phyloP scores from a whole-genome alignment of 23 tunicate genomes.

The Corella eumyota region DNA sequence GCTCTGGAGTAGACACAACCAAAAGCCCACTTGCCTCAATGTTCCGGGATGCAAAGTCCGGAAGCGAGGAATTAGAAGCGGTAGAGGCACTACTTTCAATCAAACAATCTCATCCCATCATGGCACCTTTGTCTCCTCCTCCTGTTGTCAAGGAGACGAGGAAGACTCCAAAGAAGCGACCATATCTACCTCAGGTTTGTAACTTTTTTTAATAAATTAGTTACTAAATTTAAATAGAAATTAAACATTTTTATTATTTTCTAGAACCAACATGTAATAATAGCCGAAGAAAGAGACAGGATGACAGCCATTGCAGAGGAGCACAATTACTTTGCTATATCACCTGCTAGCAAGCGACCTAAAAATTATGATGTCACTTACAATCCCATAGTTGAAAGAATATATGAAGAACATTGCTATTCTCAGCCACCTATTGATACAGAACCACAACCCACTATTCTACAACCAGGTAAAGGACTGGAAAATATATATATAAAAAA shows the following conservation, averaged over 20 bases:
- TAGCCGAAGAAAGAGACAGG: constrained; percentile 14
- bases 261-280: too few relatives aligned
- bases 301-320: constrained; percentile 64
- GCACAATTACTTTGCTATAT: constrained; percentile 65
- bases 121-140: constrained; percentile 46
- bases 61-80: constrained; percentile 57
- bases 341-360: constrained; percentile 10
- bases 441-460: too few relatives aligned
- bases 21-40: too few relatives aligned
- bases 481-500: too few relatives aligned
- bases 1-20: not conserved
- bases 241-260: too few relatives aligned
- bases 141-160: not conserved
- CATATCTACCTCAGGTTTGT: not conserved
- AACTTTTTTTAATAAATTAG: too few relatives aligned
- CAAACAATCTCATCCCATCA: constrained; percentile 37
- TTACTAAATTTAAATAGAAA: too few relatives aligned
- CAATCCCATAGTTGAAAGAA: too few relatives aligned
- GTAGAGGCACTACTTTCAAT: constrained; percentile 68
- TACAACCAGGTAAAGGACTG: too few relatives aligned
- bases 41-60: constrained; percentile 24
- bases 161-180: not conserved
- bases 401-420: too few relatives aligned
- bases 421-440: too few relatives aligned
- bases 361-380: constrained; percentile 8